A percentile compares a stretch with the other conserved stretches of the same genome.
Evolutionary conservation across 2,797 vertebrate species (phyloP).

Genomic region (Limosa lapponica): DNA sequence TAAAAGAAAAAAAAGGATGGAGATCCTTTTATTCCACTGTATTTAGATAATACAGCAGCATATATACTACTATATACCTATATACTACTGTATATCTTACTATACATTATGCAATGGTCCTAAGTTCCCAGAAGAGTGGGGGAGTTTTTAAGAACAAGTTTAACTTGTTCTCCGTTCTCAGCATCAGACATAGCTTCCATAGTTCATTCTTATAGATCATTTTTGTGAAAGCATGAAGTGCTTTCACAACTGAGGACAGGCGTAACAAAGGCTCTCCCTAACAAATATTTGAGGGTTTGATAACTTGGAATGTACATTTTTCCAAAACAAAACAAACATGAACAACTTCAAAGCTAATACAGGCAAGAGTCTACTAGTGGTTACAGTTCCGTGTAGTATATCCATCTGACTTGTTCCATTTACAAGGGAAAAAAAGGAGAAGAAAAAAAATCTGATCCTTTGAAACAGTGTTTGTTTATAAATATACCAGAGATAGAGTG

Average conservation of each 20-base stretch:
- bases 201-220: neutral
- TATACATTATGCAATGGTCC: neutral
- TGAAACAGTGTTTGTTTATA: neutral
- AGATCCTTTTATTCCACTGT: neutral
- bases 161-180: conserved; percentile 15
- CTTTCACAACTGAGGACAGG: neutral
- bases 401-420: neutral
- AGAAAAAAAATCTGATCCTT: neutral
- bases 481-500: neutral
- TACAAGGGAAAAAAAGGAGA: neutral
- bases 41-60: neutral
- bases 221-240: neutral
- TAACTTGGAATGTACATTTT: neutral
- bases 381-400: neutral
- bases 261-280: neutral
- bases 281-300: neutral
- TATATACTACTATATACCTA: neutral
- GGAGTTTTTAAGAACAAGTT: neutral
- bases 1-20: neutral
- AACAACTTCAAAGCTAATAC: neutral
- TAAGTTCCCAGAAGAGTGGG: neutral
- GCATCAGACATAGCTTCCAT: neutral
- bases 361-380: neutral
- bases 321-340: neutral
- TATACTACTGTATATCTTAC: neutral